Percentiles rank a stretch among this genome's conserved stretches.
Conservation (phyloP, 1,140 invertebrate genomes). For the Periplaneta americana region DNA sequence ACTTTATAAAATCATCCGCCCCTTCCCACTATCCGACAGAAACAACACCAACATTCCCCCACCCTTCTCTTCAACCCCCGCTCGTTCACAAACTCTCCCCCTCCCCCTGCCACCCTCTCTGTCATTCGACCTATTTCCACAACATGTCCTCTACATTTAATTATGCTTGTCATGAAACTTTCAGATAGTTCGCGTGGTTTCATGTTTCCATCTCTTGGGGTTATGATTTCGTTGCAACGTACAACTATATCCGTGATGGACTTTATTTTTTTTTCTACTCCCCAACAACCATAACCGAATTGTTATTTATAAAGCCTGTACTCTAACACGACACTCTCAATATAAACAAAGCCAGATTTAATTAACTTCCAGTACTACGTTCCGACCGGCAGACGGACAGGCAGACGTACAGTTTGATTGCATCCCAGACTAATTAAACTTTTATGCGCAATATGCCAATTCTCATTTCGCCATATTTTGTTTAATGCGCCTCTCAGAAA, state of each 20-base stretch:
- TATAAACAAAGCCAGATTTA: background rate
- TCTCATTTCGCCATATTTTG: background rate
- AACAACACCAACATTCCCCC: background rate
- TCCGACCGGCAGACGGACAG: background rate
- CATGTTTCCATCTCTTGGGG: background rate
- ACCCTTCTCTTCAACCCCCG: no score
- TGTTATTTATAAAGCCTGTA: background rate
- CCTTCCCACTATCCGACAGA: background rate
- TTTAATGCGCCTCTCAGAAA: background rate
- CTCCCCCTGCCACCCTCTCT: no score
- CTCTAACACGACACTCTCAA: background rate
- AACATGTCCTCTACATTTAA: background rate
- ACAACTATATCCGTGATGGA: background rate
- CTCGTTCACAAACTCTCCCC: background rate
- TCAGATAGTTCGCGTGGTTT: background rate
- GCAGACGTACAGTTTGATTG: no score
- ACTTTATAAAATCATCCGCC: background rate
- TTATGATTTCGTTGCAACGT: background rate
- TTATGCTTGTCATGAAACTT: background rate
- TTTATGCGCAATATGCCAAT: background rate
- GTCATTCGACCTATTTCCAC: background rate
- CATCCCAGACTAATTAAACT: background rate
- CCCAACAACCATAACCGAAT: no score
- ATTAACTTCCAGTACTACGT: background rate
- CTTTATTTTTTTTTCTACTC: background rate